Evolutionary conservation across 2,113 vertebrate species (phyloP), one percentile per base, ranked within the genome.

Genomic region (Leucoraja erinaceus): DNA sequence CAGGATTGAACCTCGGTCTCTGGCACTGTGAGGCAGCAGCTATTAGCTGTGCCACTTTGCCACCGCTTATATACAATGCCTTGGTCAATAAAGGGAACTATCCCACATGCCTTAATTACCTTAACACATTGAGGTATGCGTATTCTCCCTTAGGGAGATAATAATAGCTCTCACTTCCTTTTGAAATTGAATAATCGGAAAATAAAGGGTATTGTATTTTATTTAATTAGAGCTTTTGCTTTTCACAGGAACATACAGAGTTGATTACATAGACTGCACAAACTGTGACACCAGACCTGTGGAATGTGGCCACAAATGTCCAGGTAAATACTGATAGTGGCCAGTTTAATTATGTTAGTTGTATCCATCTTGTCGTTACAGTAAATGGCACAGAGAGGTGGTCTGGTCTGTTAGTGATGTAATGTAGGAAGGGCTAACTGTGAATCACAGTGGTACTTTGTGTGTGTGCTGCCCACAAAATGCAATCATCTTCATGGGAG

Each of bases 261-360:
- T 91, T 91, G 63, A 91, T 91, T 91, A 74, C 12, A 25, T 91
- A 28, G 90, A 91, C 90, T 91, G 90, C 1, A 0, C 90, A 25
- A 91, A 91, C 25, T 91, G 90, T 54, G 63, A 54, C 72, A 91
- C 33, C 33, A 70, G 72, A 72, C 22, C 31, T 47, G 90, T 91
- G 90, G 63, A 91, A 54, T 91, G 90, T 54, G 90, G 68, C 68
- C 70, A 54, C 11, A 38, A 5, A 5, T 91, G 90, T 72, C 0
- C 31, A 91, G 88, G 88, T 91, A 54, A 90, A 70, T 90, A 14
- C 8, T 33, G 68, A 0, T 70, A 14, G 8, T 22, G 66, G 9
- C 33, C 4, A 25, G 75, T 16, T 70, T 47, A 1, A n/a, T 33
- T 70, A 25, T 8, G 10, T 63, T 31, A 47, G 10, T 12, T 72